A percentile compares a stretch with the other conserved stretches of the same genome.
Conservation (phyloP, 2,797 vertebrate species). For the Peromyscus eremicus region DNA sequence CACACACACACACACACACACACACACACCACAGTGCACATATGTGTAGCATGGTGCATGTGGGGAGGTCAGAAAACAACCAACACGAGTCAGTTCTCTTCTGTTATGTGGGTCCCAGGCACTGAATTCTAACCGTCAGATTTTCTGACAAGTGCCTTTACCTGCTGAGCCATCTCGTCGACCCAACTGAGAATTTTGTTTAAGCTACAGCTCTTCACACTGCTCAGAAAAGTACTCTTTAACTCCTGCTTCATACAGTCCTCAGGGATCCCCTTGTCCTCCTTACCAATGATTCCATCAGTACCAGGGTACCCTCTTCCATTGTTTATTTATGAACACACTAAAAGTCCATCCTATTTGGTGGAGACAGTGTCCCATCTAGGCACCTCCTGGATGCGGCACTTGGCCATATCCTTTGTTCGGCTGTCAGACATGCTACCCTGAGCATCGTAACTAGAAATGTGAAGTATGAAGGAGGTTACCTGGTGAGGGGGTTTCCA, state of each 20-base stretch:
- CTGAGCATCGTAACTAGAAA: not conserved
- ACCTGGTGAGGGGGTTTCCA: conserved; percentile 98
- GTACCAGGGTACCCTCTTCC: not conserved
- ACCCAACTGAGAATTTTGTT: not conserved
- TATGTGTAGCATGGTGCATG: not conserved
- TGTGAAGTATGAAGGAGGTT: conserved; percentile 77
- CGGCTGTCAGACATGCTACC: not conserved
- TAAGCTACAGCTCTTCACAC: not conserved
- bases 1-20: not conserved
- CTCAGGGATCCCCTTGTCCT: not conserved
- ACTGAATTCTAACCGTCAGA: not conserved
- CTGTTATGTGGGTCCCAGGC: too few relatives aligned
- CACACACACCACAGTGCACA: not conserved
- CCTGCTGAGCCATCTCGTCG: not conserved
- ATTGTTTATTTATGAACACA: not conserved
- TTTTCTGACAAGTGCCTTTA: not conserved
- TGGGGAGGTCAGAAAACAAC: not conserved
- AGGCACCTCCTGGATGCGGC: not conserved
- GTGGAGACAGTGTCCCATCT: not conserved
- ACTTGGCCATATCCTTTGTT: not conserved
- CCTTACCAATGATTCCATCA: not conserved
- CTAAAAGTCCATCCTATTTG: not conserved
- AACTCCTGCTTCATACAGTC: not conserved
- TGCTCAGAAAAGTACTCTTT: not conserved
- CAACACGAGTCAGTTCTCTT: not conserved